Conservation (phyloP, 2,797 vertebrate species). For the Danio jaintianensis region DNA sequence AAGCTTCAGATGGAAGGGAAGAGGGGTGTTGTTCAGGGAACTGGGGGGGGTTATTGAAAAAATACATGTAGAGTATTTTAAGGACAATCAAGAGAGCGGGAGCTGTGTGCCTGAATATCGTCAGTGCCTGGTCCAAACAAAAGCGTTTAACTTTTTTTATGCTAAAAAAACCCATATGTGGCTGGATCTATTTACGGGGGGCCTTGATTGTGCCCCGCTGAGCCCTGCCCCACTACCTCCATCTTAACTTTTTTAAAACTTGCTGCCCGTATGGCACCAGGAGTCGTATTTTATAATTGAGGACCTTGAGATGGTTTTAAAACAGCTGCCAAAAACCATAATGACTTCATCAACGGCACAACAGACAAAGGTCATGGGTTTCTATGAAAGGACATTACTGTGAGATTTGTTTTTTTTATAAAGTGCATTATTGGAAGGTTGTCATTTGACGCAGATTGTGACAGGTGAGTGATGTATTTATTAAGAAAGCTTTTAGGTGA, state of each 20-base stretch:
- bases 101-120: conserved; percentile 52
- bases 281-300: background rate
- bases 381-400: conserved; percentile 15
- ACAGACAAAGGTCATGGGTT: conserved; percentile 19
- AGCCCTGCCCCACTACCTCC: conserved; percentile 46
- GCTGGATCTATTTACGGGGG: conserved; percentile 50
- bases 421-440: conserved; percentile 33
- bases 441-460: background rate
- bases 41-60: conserved; percentile 15
- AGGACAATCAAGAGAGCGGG: conserved; percentile 13
- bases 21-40: conserved; percentile 37
- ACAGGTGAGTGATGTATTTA: conserved; percentile 46
- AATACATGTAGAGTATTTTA: conserved; percentile 30
- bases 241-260: conserved; percentile 27
- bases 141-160: conserved; percentile 58
- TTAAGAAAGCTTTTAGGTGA: conserved; percentile 36
- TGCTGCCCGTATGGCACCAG: conserved; percentile 2
- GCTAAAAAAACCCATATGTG: conserved; percentile 38
- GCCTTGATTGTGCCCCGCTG: background rate
- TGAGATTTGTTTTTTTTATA: conserved; percentile 18
- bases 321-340: conserved; percentile 12
- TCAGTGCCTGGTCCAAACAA: conserved; percentile 70
- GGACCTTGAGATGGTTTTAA: conserved; percentile 16
- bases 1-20: conserved; percentile 11
- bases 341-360: conserved; percentile 24